Evolutionary conservation across 2,888 invertebrate genomes (phyloP).

Genomic region (Spodoptera littoralis): DNA sequence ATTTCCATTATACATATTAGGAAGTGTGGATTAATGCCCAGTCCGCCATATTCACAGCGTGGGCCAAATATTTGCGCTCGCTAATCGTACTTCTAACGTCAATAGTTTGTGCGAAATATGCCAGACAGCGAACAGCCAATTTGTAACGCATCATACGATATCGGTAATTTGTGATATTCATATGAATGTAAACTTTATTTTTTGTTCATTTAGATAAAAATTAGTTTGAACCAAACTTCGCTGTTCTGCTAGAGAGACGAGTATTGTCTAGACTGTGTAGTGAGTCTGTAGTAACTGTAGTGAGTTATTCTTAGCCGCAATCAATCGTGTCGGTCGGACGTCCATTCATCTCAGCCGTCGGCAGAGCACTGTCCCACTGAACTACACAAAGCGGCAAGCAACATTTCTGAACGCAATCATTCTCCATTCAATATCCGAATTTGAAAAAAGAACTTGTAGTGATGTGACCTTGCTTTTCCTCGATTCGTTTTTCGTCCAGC

Average conservation of each 20-base stretch:
- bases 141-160: slow-evolving; percentile 14
- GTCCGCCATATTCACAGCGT: slow-evolving; percentile 9
- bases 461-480: slow-evolving; percentile 86
- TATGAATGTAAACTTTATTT: slow-evolving; percentile 1
- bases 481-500: slow-evolving; percentile 85
- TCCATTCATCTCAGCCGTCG: slow-evolving; percentile 42
- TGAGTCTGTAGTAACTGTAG: slow-evolving; percentile 7
- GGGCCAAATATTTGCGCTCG: slow-evolving; percentile 48
- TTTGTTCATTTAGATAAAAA: background rate
- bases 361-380: slow-evolving; percentile 73
- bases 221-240: slow-evolving; percentile 1
- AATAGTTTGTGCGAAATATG: slow-evolving; percentile 46
- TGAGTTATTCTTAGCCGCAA: slow-evolving; percentile 30
- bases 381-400: slow-evolving; percentile 69
- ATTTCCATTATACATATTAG: too few relatives aligned
- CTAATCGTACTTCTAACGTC: slow-evolving; percentile 49
- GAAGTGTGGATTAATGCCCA: slow-evolving; percentile 1
- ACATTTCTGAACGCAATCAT: slow-evolving; percentile 79
- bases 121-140: slow-evolving; percentile 37
- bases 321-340: slow-evolving; percentile 43
- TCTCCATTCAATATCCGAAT: slow-evolving; percentile 86
- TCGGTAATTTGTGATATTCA: slow-evolving; percentile 34
- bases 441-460: slow-evolving; percentile 86
- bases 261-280: background rate
- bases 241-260: background rate